Conservation (phyloP, 2,113 vertebrate genomes). For the Planiliza haematocheilus region DNA sequence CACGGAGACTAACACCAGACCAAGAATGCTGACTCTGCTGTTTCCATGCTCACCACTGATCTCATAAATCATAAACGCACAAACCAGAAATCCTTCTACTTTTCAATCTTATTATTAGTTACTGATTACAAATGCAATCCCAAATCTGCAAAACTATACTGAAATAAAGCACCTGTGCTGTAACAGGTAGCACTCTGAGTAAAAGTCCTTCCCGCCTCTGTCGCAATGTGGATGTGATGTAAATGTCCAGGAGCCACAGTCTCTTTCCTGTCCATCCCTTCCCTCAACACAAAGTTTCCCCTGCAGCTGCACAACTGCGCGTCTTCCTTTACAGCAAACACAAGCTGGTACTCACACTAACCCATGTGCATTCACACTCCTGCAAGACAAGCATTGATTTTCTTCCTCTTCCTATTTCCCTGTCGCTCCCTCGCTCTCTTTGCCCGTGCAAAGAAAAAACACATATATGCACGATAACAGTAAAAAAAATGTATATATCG, state of each 20-base stretch:
- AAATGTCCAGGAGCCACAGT: not conserved
- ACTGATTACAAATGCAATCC: not conserved
- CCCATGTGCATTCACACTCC: conserved; percentile 57
- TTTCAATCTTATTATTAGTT: not conserved
- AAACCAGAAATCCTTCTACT: no score
- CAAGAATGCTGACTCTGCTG: not conserved
- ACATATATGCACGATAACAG: not conserved
- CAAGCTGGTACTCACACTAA: conserved; percentile 31
- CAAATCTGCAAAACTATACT: no score
- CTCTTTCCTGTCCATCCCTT: not conserved
- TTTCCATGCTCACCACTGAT: not conserved
- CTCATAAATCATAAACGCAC: not conserved
- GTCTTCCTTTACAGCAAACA: conserved; percentile 31
- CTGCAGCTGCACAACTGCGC: conserved; percentile 25
- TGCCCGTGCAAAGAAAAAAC: not conserved
- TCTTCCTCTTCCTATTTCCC: conserved; percentile 1
- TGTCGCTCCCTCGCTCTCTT: conserved; percentile 8
- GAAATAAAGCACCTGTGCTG: not conserved
- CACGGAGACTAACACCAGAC: not conserved
- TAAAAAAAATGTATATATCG: conserved; percentile 14
- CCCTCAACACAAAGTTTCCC: conserved; percentile 34
- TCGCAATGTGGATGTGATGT: not conserved
- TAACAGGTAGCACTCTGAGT: not conserved
- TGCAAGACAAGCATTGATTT: conserved; percentile 39
- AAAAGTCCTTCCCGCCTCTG: no score